A percentile compares a stretch with the other conserved stretches of the same genome.
These are phyloP conservation scores for Anguilla rostrata DNA, from an alignment of 2,113 vertebrate species.

Conservation along the genomic window DNA sequence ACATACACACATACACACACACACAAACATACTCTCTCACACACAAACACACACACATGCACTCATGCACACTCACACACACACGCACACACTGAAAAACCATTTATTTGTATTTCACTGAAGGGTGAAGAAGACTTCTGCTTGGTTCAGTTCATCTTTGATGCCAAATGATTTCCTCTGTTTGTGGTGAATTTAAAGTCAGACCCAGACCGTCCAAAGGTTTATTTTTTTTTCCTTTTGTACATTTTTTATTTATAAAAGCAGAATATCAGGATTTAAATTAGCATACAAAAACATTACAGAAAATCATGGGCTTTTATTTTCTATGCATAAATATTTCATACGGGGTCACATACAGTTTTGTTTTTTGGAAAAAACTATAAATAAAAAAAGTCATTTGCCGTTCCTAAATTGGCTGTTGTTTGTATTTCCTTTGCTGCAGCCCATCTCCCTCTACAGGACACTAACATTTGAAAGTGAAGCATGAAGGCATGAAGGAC, in stretches of 20 bases:
- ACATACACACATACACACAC: too few species aligned
- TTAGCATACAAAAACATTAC: constrained; percentile 61
- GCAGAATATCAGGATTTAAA: constrained; percentile 72
- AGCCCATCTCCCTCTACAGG: neutral
- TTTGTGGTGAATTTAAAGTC: constrained; percentile 29
- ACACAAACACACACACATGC: too few species aligned
- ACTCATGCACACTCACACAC: too few species aligned
- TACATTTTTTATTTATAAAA: constrained; percentile 76
- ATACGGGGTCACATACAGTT: constrained; percentile 50
- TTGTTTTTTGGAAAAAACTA: constrained; percentile 59
- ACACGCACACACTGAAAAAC: neutral
- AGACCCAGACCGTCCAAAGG: constrained; percentile 39
- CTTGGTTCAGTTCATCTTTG: constrained; percentile 46
- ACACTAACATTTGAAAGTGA: neutral
- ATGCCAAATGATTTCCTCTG: constrained; percentile 62
- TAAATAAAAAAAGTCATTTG: constrained; percentile 76
- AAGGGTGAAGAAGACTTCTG: constrained; percentile 39
- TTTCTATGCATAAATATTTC: constrained; percentile 46
- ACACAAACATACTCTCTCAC: too few species aligned
- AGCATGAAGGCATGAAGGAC: neutral
- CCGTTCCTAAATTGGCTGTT: constrained; percentile 59
- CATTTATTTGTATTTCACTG: constrained; percentile 27
- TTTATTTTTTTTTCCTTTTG: constrained; percentile 51
- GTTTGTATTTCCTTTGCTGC: constrained; percentile 14
- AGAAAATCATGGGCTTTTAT: constrained; percentile 66